These are phyloP conservation scores for Orycteropus afer DNA, from an alignment of 2,113 vertebrate species.

Conservation along the genomic window DNA sequence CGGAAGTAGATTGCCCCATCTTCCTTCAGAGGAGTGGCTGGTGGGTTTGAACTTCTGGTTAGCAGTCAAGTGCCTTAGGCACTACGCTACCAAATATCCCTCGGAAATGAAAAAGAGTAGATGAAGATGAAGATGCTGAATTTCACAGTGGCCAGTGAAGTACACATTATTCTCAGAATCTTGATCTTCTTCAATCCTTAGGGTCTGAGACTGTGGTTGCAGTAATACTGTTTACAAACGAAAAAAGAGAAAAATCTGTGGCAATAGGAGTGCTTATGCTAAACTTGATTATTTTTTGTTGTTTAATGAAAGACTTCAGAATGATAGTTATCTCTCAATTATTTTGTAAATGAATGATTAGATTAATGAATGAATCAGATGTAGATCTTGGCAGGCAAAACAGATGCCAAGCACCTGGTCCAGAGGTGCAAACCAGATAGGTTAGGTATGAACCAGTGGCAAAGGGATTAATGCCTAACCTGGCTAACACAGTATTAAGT, in stretches of 20 bases:
- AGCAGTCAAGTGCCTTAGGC: too few relatives aligned
- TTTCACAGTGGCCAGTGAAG: background rate
- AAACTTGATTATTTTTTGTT: slow-evolving; percentile 66
- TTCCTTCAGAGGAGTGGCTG: too few relatives aligned
- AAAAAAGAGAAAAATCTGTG: slow-evolving; percentile 23
- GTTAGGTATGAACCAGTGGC: background rate
- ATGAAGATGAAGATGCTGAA: slow-evolving; percentile 55
- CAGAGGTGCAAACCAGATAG: background rate
- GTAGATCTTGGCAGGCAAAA: background rate
- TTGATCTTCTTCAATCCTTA: slow-evolving; percentile 43
- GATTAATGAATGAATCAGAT: slow-evolving; percentile 16
- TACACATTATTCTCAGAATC: slow-evolving; percentile 45
- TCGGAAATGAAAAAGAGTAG: slow-evolving; percentile 56
- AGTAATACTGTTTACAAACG: slow-evolving; percentile 62
- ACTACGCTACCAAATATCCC: slow-evolving; percentile 63
- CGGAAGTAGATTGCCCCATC: too few relatives aligned
- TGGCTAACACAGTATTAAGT: background rate
- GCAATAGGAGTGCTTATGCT: slow-evolving; percentile 64
- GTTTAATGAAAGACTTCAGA: slow-evolving; percentile 45
- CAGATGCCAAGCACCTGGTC: background rate
- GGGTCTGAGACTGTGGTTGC: slow-evolving; percentile 49
- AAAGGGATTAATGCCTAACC: background rate
- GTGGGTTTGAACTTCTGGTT: too few relatives aligned
- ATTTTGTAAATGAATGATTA: slow-evolving; percentile 57
- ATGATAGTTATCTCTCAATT: slow-evolving; percentile 53